These are phyloP conservation scores for Sebastes fasciatus DNA, from an alignment of 2,113 vertebrate species.

Conservation along the genomic window DNA sequence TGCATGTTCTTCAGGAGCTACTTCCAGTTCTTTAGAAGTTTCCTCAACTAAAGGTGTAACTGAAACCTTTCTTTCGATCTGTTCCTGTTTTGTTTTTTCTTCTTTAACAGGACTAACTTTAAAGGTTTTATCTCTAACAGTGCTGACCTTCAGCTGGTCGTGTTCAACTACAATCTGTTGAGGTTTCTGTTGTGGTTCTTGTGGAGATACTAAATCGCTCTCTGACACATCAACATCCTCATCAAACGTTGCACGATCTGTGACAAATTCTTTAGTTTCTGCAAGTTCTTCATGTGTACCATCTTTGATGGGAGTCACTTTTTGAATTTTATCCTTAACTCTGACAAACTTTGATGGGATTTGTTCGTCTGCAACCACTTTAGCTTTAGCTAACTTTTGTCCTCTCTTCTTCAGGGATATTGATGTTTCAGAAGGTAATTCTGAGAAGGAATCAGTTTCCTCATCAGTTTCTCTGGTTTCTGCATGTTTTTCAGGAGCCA, in stretches of 20 bases:
- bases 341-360: neutral
- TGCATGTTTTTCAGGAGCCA: neutral
- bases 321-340: neutral
- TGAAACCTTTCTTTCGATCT: neutral
- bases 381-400: neutral
- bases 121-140: constrained; percentile 15
- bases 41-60: neutral
- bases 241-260: too few relatives aligned
- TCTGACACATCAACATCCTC: neutral
- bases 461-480: neutral
- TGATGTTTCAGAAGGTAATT: too few relatives aligned
- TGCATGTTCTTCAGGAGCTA: neutral
- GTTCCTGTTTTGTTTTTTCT: neutral
- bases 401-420: neutral
- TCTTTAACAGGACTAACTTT: constrained; percentile 19
- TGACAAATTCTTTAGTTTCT: too few relatives aligned
- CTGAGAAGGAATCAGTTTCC: neutral
- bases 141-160: neutral
- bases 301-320: neutral
- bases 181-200: neutral
- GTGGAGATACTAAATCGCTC: neutral
- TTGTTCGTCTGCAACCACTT: neutral
- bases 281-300: neutral
- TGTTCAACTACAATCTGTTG: neutral
- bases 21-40: neutral